phyloP scores from a whole-genome alignment of 2,797 vertebrate genomes.

The Pyrocephalus nanus region DNA sequence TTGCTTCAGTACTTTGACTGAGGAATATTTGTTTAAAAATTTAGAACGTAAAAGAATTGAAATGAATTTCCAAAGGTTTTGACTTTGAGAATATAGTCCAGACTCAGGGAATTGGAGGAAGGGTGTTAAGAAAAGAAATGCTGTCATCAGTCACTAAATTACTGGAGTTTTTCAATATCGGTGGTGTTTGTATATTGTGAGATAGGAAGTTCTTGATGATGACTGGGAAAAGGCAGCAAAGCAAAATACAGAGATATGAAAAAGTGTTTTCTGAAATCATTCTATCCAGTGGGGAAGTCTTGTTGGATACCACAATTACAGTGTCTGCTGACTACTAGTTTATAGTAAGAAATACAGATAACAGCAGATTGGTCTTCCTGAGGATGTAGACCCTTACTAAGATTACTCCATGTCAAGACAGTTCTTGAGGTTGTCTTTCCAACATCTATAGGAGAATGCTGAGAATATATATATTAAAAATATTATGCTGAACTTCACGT shows the following conservation, averaged over 20 bases:
- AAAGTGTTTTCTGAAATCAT: not conserved
- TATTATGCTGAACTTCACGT: not conserved
- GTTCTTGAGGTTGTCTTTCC: not conserved
- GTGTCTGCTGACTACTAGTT: not conserved
- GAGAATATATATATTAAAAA: not conserved
- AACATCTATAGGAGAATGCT: not conserved
- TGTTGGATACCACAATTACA: not conserved
- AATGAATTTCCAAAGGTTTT: not conserved
- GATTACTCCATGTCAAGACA: not conserved
- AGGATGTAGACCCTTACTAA: not conserved
- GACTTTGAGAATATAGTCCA: not conserved
- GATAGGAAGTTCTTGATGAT: not conserved
- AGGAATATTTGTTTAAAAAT: not conserved
- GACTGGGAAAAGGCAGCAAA: not conserved
- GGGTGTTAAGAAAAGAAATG: not conserved
- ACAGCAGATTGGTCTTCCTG: not conserved
- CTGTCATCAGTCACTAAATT: not conserved
- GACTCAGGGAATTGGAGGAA: not conserved
- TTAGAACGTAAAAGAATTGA: not conserved
- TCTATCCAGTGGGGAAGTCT: not conserved
- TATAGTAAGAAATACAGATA: not conserved
- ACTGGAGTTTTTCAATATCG: not conserved
- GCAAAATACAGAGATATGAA: not conserved
- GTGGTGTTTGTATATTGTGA: not conserved
- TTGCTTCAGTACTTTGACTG: not conserved